Evolutionary conservation across 2,888 invertebrate genomes (phyloP), one percentile per base, ranked within the genome.

Genomic region (Synergus umbraculus): DNA sequence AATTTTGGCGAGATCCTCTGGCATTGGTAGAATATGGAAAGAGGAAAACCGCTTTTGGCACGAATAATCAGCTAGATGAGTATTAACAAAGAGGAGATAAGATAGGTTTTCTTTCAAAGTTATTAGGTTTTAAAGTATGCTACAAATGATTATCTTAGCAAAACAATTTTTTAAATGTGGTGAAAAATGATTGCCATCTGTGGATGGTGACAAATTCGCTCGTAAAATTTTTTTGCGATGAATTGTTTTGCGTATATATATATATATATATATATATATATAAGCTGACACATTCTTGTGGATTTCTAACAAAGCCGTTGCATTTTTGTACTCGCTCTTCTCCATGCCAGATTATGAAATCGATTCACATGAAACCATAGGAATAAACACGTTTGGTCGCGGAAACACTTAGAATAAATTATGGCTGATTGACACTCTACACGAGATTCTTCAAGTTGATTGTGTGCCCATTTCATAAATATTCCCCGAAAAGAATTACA

Each of bases 381-480:
- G 54, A 54, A 54, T 15, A n/a, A 4, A 9, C 4, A 54, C n/a
- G 54, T n/a, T 54, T 54, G n/a, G 54, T 54, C n/a, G 54, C 54
- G n/a, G 54, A 54, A 54, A 54, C 54, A 49, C 49, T 49, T 49
- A 54, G 54, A n/a, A 54, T 54, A n/a, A 54, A 54, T 54, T 54
- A 54, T n/a, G 54, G n/a, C 2, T 8, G 44, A 54, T 54, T 54
- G 54, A n/a, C 54, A 54, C 54, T 54, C 7, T 54, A 54, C 54
- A 12, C 7, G 0, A n/a, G n/a, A 54, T 54, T 54, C n/a, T 54
- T 2, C 7, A n/a, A n/a, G 15, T 54, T 54, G 54, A n/a, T n/a
- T 54, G n/a, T n/a, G n/a, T 54, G 54, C 15, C 2, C n/a, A 54
- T 54, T 54, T 54, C n/a, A 5, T 8, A 1, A 54, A 54, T 2